Conservation (phyloP, 2,888 invertebrate genomes). For the Stratiomys singularior region DNA sequence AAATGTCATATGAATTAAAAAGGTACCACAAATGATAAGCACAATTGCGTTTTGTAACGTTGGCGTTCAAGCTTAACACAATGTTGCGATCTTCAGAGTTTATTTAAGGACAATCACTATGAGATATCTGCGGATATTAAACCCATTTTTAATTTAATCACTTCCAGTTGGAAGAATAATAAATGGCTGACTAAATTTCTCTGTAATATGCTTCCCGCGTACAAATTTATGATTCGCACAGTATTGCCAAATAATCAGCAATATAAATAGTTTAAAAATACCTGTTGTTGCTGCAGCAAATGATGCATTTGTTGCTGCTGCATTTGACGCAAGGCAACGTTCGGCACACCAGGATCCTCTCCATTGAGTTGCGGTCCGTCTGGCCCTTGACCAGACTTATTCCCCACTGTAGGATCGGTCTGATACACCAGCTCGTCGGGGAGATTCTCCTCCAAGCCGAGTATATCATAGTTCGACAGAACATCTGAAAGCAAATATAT, state of each 20-base stretch:
- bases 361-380: slow-evolving; percentile 75
- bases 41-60: too few relatives aligned
- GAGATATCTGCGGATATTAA: too few relatives aligned
- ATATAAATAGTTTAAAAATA: slow-evolving; percentile 45
- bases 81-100: too few relatives aligned
- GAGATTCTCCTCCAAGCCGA: slow-evolving; percentile 90
- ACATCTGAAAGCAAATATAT: slow-evolving; percentile 78
- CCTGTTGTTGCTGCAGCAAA: slow-evolving; percentile 69
- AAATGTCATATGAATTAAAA: too few relatives aligned
- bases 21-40: too few relatives aligned
- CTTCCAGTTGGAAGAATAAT: too few relatives aligned
- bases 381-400: slow-evolving; percentile 85
- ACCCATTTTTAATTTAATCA: too few relatives aligned
- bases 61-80: too few relatives aligned
- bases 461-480: slow-evolving; percentile 85
- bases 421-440: slow-evolving; percentile 88
- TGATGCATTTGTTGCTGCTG: slow-evolving; percentile 73
- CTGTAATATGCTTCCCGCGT: too few relatives aligned
- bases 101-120: too few relatives aligned
- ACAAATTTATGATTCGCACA: too few relatives aligned
- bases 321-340: slow-evolving; percentile 64
- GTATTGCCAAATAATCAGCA: neutral
- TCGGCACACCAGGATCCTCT: slow-evolving; percentile 67
- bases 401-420: slow-evolving; percentile 73
- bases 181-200: too few relatives aligned